phyloP scores from a whole-genome alignment of 2,888 invertebrate genomes.

The Lasioglossum lativentre region DNA sequence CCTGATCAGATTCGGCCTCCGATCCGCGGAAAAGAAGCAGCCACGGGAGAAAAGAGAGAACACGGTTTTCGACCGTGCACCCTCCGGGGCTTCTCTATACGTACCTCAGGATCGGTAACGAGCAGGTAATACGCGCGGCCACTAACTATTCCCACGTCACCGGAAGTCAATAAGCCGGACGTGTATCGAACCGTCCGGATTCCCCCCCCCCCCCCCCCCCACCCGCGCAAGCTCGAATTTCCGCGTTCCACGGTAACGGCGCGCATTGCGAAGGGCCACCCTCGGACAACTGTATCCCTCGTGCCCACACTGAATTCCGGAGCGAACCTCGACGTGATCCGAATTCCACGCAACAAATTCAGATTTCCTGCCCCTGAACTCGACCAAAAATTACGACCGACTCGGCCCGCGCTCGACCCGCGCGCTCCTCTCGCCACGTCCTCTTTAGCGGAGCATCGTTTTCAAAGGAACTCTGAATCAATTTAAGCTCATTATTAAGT shows the following conservation, averaged over 20 bases:
- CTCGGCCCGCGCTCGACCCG: neutral
- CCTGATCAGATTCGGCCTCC: constrained; percentile 16
- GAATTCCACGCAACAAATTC: constrained; percentile 39
- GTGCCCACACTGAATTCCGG: constrained; percentile 45
- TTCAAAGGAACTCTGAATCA: neutral
- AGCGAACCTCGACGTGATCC: constrained; percentile 49
- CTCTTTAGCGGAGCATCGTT: neutral
- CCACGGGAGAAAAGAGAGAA: neutral
- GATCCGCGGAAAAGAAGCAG: constrained; percentile 28
- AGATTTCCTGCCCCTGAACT: neutral
- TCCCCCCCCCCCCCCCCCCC: constrained; percentile 44
- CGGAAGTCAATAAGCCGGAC: constrained; percentile 76
- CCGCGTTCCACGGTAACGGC: constrained; percentile 65
- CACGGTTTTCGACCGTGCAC: too few relatives aligned
- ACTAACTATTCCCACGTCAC: constrained; percentile 65
- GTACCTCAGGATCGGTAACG: constrained; percentile 42
- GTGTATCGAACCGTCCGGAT: constrained; percentile 58
- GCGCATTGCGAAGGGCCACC: constrained; percentile 45
- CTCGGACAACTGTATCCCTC: constrained; percentile 48
- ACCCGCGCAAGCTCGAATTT: constrained; percentile 67
- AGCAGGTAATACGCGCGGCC: constrained; percentile 46
- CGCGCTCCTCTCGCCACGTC: neutral
- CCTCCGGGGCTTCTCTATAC: neutral
- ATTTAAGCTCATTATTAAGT: neutral
- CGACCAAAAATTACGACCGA: constrained; percentile 23